Base-by-base conservation (phyloP, 2,888 invertebrate species). In the Tribolium freemani region DNA sequence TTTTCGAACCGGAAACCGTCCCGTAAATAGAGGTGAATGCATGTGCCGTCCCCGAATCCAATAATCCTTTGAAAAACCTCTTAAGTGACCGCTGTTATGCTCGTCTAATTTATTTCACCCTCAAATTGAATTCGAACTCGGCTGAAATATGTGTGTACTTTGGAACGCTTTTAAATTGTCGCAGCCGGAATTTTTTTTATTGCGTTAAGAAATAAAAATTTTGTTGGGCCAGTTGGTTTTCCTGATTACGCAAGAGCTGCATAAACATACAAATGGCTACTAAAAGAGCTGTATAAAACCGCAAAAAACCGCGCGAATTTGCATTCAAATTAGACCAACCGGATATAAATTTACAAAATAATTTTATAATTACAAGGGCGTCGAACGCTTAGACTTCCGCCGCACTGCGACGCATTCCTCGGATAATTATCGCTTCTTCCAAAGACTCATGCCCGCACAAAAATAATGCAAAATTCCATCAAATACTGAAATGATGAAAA, bases 51-150 rank as follows among this genome's bases (percentile, higher is more conserved):
- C 60, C 73, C 57, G 66, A 73, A 79, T 75, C 78, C 79, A 79
- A 80, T 79, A 80, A 81, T 76, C 79, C 73, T 77, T 76, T 71
- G 72, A 77, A 79, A 80, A 69, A 78, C 74, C 80, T 75, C 75
- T 77, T 78, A 79, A 80, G 79, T 80, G 81, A 80, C 79, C 79
- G 76, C 77, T 74, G 79, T 79, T 79, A 78, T 79, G 73, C 76
- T 74, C 77, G 70, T 76, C 77, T 81, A 80, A 82, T 81, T 82
- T 82, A 81, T 81, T 76, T 73, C 78, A 76, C 58, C 76, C 78
- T 79, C 75, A 79, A 82, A 82, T 82, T 81, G 81, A 80, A 81
- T 81, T 77, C 75, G 74, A 61, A 60, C 71, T 20, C 10, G 20
- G 16, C 13, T 46, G 30, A 67, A 67, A 57, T 67, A 57, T 56